Evolutionary conservation across 2,113 vertebrate species (phyloP).

Genomic region (Paracanthobrama guichenoti): DNA sequence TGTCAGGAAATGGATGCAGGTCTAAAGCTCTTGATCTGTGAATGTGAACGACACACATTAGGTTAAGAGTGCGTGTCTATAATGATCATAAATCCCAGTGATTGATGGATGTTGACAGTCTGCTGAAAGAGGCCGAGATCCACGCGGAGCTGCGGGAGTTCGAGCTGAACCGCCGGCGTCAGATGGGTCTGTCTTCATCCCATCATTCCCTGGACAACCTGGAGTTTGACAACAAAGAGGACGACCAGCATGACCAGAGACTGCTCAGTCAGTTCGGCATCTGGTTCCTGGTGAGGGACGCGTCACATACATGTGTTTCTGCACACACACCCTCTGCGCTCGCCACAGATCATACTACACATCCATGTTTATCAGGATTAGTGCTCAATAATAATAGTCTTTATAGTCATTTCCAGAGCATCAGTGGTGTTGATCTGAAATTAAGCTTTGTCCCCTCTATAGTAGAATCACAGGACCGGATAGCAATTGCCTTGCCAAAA

Average conservation of each 20-base stretch:
- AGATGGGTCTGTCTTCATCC: conserved; percentile 95
- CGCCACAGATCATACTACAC: too few relatives aligned
- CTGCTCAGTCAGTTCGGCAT: conserved; percentile 98
- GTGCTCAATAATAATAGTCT: neutral
- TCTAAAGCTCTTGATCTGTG: too few relatives aligned
- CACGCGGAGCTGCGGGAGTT: conserved; percentile 95
- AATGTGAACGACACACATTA: too few relatives aligned
- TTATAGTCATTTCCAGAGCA: too few relatives aligned
- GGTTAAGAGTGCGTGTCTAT: too few relatives aligned
- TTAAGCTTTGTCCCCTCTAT: too few relatives aligned
- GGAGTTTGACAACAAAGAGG: conserved; percentile 98
- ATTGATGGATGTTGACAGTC: conserved; percentile 68
- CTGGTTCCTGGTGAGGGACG: conserved; percentile 90
- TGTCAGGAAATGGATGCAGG: too few relatives aligned
- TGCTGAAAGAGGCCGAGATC: conserved; percentile 97
- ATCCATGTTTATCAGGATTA: neutral
- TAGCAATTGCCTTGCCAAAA: too few relatives aligned
- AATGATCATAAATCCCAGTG: neutral
- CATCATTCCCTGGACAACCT: conserved; percentile 96
- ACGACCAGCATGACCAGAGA: conserved; percentile 96
- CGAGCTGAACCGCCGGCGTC: conserved; percentile 90
- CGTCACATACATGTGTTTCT: neutral
- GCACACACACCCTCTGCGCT: too few relatives aligned
- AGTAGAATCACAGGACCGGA: too few relatives aligned
- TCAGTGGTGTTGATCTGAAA: too few relatives aligned